Evolutionary conservation across 2,888 invertebrate species (phyloP), one percentile per base, ranked within the genome.

Genomic region (Caenorhabditis afra): DNA sequence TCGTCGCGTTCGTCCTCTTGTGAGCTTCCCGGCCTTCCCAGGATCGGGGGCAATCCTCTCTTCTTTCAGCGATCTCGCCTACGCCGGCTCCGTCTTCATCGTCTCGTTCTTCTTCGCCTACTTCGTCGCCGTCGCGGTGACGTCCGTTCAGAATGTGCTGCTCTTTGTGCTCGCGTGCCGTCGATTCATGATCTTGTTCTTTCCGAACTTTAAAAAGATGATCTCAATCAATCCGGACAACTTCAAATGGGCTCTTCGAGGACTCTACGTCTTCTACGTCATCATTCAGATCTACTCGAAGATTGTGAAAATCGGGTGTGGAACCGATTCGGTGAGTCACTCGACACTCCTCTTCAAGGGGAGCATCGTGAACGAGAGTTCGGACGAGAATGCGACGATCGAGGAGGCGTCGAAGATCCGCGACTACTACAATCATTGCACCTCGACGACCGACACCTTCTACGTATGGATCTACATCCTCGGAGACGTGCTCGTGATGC

Each of bases 101-200:
- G 23, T 68, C 18, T 68, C 68, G 1, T 53, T 68, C 1, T 52
- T 44, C 29, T 52, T 68, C 22, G 68, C 52, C 22, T 68, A 68
- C 44, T 50, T 61, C 10, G 41, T 68, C 14, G 59, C 59, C n/a
- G 41, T 68, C 20, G 52, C 59, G 3, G 68, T 68, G 1, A 68
- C 68, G 0, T 59, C 59, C 37, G 68, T 68, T 18, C 68, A 68
- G 52, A 68, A 68, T 44, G 35, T 68, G 0, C 68, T 68, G 2
- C 45, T 68, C 1, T 68, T 68, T 10, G 52, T 68, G 20, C 41
- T 68, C 7, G 50, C 68, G n/a, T 35, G 59, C 18, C 59, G 68
- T 14, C 58, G 59, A 35, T 68, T 68, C 45, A 23, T 68, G 68
- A 68, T 68, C 18, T n/a, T 68, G 8, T 68, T 68, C 45, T 14